A percentile compares a stretch with the other conserved stretches of the same genome.
Conservation (phyloP, 2,797 vertebrate genomes). For the Clarias laeviceps region DNA sequence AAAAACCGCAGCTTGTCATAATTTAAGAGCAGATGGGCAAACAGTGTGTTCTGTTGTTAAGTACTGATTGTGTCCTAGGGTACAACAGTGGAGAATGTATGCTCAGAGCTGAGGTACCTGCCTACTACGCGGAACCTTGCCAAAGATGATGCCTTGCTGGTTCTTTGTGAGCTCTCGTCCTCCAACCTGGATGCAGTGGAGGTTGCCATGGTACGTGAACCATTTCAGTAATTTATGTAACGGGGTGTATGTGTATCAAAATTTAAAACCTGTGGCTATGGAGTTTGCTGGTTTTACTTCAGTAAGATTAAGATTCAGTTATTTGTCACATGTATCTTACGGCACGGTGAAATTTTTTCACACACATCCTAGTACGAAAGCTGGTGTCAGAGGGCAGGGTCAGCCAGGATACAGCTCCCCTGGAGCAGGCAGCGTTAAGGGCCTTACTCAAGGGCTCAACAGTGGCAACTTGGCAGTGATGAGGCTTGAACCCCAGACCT, state of each 20-base stretch:
- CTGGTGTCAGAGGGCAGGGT: no score
- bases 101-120: constrained; percentile 89
- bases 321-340: no score
- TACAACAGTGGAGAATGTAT: constrained; percentile 92
- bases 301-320: no score
- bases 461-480: no score
- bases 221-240: not conserved
- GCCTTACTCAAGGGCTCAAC: no score
- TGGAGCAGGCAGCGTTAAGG: no score
- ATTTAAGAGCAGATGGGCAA: not conserved
- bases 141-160: constrained; percentile 80
- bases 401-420: no score
- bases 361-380: no score
- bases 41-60: not conserved
- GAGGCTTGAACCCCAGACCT: no score
- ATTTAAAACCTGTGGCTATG: not conserved
- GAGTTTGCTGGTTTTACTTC: not conserved
- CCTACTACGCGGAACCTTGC: constrained; percentile 82
- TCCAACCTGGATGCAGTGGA: constrained; percentile 85
- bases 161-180: constrained; percentile 87
- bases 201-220: constrained; percentile 89
- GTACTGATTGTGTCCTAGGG: constrained; percentile 73
- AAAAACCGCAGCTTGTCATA: not conserved
- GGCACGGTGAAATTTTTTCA: no score
- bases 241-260: not conserved